phyloP scores from a whole-genome alignment of 2,113 vertebrate species.

The Nothoprocta pentlandii region DNA sequence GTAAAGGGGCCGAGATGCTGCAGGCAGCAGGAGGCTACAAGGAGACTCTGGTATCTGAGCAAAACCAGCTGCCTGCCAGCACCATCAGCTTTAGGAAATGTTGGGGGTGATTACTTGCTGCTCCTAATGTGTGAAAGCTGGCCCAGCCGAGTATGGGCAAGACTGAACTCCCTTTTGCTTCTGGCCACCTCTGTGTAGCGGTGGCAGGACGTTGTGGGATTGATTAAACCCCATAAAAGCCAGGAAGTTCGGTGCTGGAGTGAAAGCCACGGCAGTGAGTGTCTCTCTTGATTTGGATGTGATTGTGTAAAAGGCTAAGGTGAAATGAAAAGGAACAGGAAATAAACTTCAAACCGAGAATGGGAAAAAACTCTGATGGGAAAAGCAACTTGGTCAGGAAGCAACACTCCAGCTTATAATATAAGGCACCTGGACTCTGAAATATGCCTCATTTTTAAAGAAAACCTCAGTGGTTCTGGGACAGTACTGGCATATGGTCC shows the following conservation, averaged over 20 bases:
- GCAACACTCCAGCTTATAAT: constrained; percentile 21
- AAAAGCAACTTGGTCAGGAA: constrained; percentile 48
- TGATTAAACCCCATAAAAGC: constrained; percentile 52
- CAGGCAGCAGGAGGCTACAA: constrained; percentile 44
- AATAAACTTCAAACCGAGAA: constrained; percentile 42
- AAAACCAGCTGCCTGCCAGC: constrained; percentile 61
- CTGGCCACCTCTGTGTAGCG: constrained; percentile 18
- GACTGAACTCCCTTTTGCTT: constrained; percentile 38
- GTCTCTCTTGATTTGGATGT: constrained; percentile 31
- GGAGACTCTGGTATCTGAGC: constrained; percentile 43
- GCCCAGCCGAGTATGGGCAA: constrained; percentile 46
- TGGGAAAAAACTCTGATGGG: not conserved
- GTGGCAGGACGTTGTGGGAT: constrained; percentile 18
- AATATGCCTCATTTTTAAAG: not conserved
- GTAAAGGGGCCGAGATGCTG: constrained; percentile 22
- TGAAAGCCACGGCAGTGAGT: constrained; percentile 28
- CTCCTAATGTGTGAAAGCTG: constrained; percentile 70
- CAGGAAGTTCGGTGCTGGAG: constrained; percentile 44
- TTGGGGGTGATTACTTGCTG: constrained; percentile 65
- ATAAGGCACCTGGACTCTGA: constrained; percentile 45
- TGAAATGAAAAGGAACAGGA: constrained; percentile 49
- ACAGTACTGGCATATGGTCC: not conserved
- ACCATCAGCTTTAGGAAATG: constrained; percentile 58
- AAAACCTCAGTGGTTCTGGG: not conserved
- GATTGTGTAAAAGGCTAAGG: constrained; percentile 14